Evolutionary conservation across 2,888 invertebrate genomes (phyloP).

Genomic region (Spilosoma lubricipeda): DNA sequence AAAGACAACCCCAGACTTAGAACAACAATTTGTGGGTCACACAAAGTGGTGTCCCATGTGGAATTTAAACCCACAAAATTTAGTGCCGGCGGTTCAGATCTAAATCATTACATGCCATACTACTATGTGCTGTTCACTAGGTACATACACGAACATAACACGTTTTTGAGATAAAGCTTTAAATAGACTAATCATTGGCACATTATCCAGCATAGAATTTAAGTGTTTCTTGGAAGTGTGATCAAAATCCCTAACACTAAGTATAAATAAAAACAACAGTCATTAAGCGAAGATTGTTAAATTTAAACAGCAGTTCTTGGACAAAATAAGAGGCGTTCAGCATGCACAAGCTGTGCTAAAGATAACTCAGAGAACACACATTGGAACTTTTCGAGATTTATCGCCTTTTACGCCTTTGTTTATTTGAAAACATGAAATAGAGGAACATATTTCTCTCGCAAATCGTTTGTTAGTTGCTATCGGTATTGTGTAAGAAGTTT

Average conservation of each 20-base stretch:
- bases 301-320: conserved; percentile 36
- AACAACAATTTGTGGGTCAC: too few species aligned
- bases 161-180: background rate
- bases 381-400: conserved; percentile 43
- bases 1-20: too few species aligned
- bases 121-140: too few species aligned
- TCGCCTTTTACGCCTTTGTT: conserved; percentile 32
- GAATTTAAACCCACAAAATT: too few species aligned
- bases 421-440: conserved; percentile 27
- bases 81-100: too few species aligned
- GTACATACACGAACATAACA: background rate
- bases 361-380: conserved; percentile 29
- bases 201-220: background rate
- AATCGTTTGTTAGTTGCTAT: background rate
- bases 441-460: conserved; percentile 4
- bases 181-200: conserved; percentile 1
- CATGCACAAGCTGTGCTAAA: conserved; percentile 33
- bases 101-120: too few species aligned
- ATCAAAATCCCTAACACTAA: conserved; percentile 18
- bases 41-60: too few species aligned
- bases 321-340: conserved; percentile 35
- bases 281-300: conserved; percentile 37
- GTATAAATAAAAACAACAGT: conserved; percentile 35
- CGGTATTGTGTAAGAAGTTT: background rate
- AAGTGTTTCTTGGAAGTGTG: background rate